Evolutionary conservation across 2,888 invertebrate genomes (phyloP), one percentile per base, ranked within the genome.

Genomic region (Orthosia gracilis): DNA sequence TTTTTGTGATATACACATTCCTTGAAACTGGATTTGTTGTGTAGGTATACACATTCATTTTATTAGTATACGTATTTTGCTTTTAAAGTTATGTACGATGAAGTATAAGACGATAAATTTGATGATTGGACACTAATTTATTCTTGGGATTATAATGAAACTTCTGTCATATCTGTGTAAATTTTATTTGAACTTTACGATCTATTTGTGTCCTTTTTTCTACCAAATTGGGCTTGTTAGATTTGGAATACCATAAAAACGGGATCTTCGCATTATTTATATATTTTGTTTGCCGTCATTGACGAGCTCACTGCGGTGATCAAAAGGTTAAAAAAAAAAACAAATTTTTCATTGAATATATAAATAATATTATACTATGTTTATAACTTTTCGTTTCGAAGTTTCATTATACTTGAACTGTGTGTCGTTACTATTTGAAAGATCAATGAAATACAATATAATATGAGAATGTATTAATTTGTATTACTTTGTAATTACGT

Each of bases 1-100:
- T 73, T 66, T 84, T 62, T 58, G 71, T 78, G 54, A 81, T 76
- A 54, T 61, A 73, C 69, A 85, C 87, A 85, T 85, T 85, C 85
- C 87, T 82, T 61, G 49, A 7, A 75, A 65, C 26, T 11, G 21
- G 4, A 47, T 58, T 54, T 69, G 64, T 21, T 79, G 75, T 81
- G 66, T 83, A 69, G 52, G 26, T 57, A 57, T 78, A 77, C 67
- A 76, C 75, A 81, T 84, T 74, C 69, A 26, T 58, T 79, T 70
- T 82, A 65, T 76, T 75, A 40, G 50, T 50, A 62, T 66, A 69
- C 59, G 64, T 73, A 69, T 71, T 68, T 68, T 67, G 49, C 49
- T 69, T 77, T 63, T 65, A 5, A 69, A 52, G 49, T 65, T 78
- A 49, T 63, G 64, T 80, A 78, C 69, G 64, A 72, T 74, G 57